Base-by-base conservation (phyloP, 1,140 invertebrate genomes). In the Hermetia illucens region DNA sequence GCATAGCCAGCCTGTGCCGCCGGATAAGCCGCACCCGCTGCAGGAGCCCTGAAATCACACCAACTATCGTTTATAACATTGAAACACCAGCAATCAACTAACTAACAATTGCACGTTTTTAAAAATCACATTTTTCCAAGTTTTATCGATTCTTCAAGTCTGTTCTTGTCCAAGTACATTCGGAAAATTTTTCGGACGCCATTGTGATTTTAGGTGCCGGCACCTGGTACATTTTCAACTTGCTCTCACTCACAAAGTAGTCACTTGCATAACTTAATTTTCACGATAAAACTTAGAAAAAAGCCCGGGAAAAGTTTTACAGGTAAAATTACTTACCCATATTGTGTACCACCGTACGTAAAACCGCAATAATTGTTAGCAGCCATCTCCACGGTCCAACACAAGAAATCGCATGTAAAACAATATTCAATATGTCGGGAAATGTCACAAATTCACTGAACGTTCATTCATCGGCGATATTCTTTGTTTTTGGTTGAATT, bases 361-460 rank as follows among this genome's bases (percentile, higher is more conserved):
- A 88, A 89, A 52, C 84, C 84, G 64, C 86, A 86, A 71, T 88
- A 89, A 75, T 89, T 89, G 71, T 89, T 88, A 63, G 83, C 79
- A 62, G 84, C 82, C 84, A 88, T 89, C 54, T 31, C 32, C 18
- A 27, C 24, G 13, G 24, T 8, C 13, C 13, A 27, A 27, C 13
- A 9, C 8, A 8, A 27, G 13, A 27, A 27, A 9, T 27, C 24
- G 24, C 24, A 27, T 27, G 24, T 8, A 27, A 27, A 27, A 27
- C 24, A 27, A 36, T 25, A 24, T 40, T n/a, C n/a, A n/a, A n/a
- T n/a, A n/a, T n/a, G n/a, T n/a, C n/a, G n/a, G n/a, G n/a, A n/a
- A n/a, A n/a, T n/a, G n/a, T n/a, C n/a, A n/a, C n/a, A n/a, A n/a
- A n/a, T n/a, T n/a, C n/a, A n/a, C n/a, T n/a, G n/a, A n/a, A n/a